Base-by-base conservation (phyloP, 2,113 vertebrate genomes). In the Brachionichthys hirsutus region DNA sequence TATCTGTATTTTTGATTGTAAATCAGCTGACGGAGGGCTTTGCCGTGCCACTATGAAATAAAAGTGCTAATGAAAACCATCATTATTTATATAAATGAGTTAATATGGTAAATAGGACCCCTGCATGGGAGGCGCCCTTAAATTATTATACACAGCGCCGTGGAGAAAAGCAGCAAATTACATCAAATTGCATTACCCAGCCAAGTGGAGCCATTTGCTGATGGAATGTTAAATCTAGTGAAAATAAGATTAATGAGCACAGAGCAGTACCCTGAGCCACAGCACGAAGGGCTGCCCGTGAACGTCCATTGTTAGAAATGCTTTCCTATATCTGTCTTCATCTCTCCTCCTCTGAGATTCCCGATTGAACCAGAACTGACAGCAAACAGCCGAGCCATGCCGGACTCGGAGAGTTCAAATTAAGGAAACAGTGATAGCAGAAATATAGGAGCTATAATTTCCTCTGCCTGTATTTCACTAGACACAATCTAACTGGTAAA, bases 161-260 rank as follows among this genome's bases (percentile, higher is more conserved):
- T 73, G 67, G 57, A 71, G 63, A 74, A 82, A 83, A 45, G 71
- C 48, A 75, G 59, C 69, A 89, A 87, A 89, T 80, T 78, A 73
- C 78, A 85, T 78, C 69, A 85, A 85, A 83, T 87, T 87, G 71
- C 76, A 83, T 89, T 88, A 84, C 77, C 64, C 74, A 80, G 78
- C 52, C 70, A 79, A 89, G 80, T 85, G 85, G 63, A 85, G 73
- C 78, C 74, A 61, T 85, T 79, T 82, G 79, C 85, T 86, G 83
- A 90, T 86, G 82, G 59, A 81, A 88, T 75, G 70, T 82, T 87
- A 90, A 89, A 87, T 90, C 75, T 75, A 77, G 71, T 79, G 75
- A 86, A 89, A 89, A 89, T 74, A 88, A 85, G 82, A 90, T 84
- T 77, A 90, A 91, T 86, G 86, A 87, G 82, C 44, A 82, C 62